A percentile compares a stretch with the other conserved stretches of the same genome.
phyloP scores from a whole-genome alignment of 2,888 invertebrate species.

The Andricus quercusramuli region DNA sequence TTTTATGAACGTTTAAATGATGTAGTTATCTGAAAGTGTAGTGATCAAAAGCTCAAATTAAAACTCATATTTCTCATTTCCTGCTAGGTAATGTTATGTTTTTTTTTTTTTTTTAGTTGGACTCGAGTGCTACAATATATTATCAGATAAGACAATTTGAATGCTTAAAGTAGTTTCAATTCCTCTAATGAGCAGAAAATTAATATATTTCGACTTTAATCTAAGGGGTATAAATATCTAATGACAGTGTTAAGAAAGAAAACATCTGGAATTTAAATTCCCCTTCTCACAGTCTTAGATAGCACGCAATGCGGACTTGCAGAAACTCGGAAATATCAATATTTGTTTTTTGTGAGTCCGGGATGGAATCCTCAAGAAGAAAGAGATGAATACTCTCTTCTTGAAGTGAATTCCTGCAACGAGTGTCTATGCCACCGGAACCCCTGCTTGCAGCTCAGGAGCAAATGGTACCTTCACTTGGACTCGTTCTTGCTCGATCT shows the following conservation, averaged over 20 bases:
- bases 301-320: not conserved
- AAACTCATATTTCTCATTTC: not conserved
- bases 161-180: not conserved
- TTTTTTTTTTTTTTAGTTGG: not conserved
- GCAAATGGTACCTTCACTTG: slow-evolving; percentile 46
- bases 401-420: slow-evolving; percentile 66
- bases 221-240: too few relatives aligned
- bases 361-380: slow-evolving; percentile 9
- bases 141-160: not conserved
- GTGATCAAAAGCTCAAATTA: not conserved
- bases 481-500: slow-evolving; percentile 46
- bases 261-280: not conserved
- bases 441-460: slow-evolving; percentile 51
- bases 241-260: too few relatives aligned
- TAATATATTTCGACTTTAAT: not conserved
- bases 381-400: slow-evolving; percentile 31
- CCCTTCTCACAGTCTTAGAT: not conserved
- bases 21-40: not conserved
- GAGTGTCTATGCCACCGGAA: slow-evolving; percentile 66
- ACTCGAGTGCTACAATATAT: not conserved
- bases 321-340: not conserved
- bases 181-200: not conserved
- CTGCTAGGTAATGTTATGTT: not conserved
- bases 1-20: not conserved
- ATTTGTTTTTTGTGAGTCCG: not conserved